Conservation (phyloP, 2,888 invertebrate genomes). For the Drosophila parthenogenetica region DNA sequence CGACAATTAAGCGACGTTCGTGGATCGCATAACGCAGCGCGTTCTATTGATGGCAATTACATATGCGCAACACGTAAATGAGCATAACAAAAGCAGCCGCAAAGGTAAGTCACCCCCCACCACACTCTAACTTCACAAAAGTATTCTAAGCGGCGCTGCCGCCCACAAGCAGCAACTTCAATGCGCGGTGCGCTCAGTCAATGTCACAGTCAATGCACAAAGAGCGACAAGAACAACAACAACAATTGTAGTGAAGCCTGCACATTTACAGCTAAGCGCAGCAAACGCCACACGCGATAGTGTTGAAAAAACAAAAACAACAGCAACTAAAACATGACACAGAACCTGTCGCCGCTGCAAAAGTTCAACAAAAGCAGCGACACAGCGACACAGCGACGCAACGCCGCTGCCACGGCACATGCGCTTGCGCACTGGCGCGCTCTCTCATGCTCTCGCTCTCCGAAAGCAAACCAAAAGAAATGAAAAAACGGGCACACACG, state of each 20-base stretch:
- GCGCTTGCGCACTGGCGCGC: constrained; percentile 69
- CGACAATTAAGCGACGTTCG: constrained; percentile 45
- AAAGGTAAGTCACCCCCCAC: background rate
- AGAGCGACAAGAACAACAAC: constrained; percentile 33
- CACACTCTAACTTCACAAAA: background rate
- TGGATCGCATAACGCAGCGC: constrained; percentile 55
- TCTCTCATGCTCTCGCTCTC: constrained; percentile 30
- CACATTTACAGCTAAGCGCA: constrained; percentile 70
- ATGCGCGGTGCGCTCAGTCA: constrained; percentile 52
- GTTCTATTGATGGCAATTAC: constrained; percentile 54
- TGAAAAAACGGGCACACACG: constrained; percentile 45
- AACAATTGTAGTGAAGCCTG: constrained; percentile 27
- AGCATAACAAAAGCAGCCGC: constrained; percentile 56
- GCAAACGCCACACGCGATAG: constrained; percentile 68
- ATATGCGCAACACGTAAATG: constrained; percentile 74
- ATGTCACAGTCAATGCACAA: constrained; percentile 82
- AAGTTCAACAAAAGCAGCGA: constrained; percentile 67
- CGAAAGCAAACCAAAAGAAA: background rate
- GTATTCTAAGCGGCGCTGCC: background rate
- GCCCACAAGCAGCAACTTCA: constrained; percentile 24
- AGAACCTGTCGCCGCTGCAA: constrained; percentile 73
- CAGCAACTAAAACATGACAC: constrained; percentile 60
- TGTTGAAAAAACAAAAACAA: constrained; percentile 56
- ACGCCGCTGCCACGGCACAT: constrained; percentile 14
- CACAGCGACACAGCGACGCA: constrained; percentile 18